Percentiles rank a stretch among this genome's conserved stretches.
phyloP scores from a whole-genome alignment of 1,140 invertebrate species.

The Macrosteles quadrilineatus region DNA sequence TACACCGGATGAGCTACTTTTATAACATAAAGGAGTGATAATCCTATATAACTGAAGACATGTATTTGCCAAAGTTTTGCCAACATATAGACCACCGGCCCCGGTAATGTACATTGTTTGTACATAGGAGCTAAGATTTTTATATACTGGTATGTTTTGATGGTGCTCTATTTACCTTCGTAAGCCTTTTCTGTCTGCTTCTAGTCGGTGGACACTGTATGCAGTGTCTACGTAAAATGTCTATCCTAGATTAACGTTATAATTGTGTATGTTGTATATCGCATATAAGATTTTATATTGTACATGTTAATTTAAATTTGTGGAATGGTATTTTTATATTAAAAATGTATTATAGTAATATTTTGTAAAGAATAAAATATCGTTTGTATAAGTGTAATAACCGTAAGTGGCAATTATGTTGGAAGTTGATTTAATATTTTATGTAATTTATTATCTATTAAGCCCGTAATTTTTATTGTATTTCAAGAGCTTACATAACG shows the following conservation, averaged over 20 bases:
- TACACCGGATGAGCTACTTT: too few relatives aligned
- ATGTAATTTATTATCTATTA: too few relatives aligned
- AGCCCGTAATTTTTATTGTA: too few relatives aligned
- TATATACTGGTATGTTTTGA: constrained; percentile 16
- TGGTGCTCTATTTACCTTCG: background rate
- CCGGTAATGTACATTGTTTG: background rate
- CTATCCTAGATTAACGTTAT: constrained; percentile 9
- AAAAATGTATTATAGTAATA: constrained; percentile 24
- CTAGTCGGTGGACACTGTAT: background rate
- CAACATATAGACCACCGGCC: too few relatives aligned
- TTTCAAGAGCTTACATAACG: too few relatives aligned
- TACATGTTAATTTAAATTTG: constrained; percentile 16
- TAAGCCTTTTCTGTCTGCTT: constrained; percentile 4
- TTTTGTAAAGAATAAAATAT: constrained; percentile 12
- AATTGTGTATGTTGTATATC: background rate
- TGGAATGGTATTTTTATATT: background rate
- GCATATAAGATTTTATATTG: constrained; percentile 24
- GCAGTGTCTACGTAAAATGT: background rate
- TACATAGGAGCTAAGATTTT: constrained; percentile 3
- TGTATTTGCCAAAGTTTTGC: too few relatives aligned
- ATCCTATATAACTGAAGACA: too few relatives aligned
- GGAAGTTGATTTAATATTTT: too few relatives aligned
- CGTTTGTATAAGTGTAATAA: background rate
- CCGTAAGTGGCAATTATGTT: background rate
- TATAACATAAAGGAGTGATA: too few relatives aligned